Conservation (phyloP, 2,888 invertebrate species). For the Mimumesa dahlbomi region DNA sequence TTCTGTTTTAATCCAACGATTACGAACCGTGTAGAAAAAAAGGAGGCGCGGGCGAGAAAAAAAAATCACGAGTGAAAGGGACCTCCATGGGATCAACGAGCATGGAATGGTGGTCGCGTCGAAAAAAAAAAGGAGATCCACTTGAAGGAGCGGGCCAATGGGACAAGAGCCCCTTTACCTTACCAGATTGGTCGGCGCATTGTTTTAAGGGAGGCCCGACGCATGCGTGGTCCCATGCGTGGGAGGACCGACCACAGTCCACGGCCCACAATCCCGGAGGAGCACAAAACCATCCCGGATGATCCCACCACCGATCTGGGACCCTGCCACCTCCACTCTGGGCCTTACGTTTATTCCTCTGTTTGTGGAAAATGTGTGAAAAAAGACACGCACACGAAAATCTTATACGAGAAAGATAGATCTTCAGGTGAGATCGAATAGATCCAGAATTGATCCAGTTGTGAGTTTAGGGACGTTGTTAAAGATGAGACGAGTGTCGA, state of each 20-base stretch:
- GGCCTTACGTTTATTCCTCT: no score
- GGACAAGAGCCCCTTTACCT: constrained; percentile 77
- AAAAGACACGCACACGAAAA: no score
- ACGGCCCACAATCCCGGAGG: constrained; percentile 18
- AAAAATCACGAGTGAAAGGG: not conserved
- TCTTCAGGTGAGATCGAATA: no score
- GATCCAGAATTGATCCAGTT: no score
- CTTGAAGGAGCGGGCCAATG: constrained; percentile 74
- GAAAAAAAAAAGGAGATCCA: constrained; percentile 76
- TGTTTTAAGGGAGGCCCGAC: constrained; percentile 78
- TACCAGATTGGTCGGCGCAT: constrained; percentile 79
- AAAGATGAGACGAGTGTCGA: not conserved
- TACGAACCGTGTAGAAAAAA: no score
- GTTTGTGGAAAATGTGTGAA: no score
- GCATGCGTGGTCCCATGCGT: constrained; percentile 76
- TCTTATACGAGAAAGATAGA: no score
- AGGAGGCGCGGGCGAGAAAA: not conserved
- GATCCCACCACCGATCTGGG: not conserved
- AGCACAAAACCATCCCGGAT: no score
- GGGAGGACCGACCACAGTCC: constrained; percentile 75
- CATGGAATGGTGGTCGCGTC: constrained; percentile 55
- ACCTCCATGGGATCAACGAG: constrained; percentile 41
- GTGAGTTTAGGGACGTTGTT: constrained; percentile 8
- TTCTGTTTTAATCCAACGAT: no score
- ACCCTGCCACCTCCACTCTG: no score